A percentile compares a stretch with the other conserved stretches of the same genome.
phyloP scores from a whole-genome alignment of 2,888 invertebrate genomes.

The Dinocampus coccinellae region DNA sequence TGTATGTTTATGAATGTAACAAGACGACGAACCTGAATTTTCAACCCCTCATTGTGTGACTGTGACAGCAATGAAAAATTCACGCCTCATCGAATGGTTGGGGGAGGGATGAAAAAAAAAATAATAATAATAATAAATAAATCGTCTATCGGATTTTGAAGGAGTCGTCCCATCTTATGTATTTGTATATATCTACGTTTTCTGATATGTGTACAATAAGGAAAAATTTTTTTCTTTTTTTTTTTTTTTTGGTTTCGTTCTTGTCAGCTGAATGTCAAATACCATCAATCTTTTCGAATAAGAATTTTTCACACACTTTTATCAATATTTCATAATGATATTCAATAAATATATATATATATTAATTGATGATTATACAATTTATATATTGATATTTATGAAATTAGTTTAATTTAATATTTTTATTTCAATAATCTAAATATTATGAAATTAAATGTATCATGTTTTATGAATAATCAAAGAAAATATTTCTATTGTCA shows the following conservation, averaged over 20 bases:
- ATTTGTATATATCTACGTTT: not conserved
- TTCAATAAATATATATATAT: not conserved
- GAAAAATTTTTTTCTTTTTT: no score
- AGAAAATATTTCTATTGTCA: no score
- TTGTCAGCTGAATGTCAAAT: not conserved
- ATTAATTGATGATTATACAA: no score
- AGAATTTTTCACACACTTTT: not conserved
- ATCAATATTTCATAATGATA: not conserved
- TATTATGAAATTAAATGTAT: no score
- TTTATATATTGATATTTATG: no score
- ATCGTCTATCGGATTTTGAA: not conserved
- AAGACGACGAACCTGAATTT: slow-evolving; percentile 39
- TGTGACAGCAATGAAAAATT: slow-evolving; percentile 49
- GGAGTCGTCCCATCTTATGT: not conserved
- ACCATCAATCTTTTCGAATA: not conserved
- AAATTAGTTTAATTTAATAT: no score
- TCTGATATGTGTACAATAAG: not conserved
- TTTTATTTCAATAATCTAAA: no score
- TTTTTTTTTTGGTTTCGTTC: no score
- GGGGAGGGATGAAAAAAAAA: slow-evolving; percentile 25
- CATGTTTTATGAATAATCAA: no score
- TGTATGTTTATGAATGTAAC: no score
- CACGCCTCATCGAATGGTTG: slow-evolving; percentile 50
- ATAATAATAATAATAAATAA: no score
- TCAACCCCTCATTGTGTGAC: slow-evolving; percentile 41